These are phyloP conservation scores for Sthenelais limicola DNA, from an alignment of 2,888 invertebrate genomes.

Conservation along the genomic window DNA sequence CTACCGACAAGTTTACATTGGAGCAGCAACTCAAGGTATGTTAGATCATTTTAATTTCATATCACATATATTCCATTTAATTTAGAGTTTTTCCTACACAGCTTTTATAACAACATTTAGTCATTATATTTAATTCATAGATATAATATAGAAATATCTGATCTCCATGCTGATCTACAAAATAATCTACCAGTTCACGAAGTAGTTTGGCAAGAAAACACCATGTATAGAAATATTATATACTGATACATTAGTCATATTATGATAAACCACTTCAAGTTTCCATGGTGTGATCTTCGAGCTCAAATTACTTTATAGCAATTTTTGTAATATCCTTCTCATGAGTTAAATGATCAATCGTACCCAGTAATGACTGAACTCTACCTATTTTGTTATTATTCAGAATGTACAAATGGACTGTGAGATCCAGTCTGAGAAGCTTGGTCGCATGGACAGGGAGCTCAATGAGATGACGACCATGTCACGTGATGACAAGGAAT, in stretches of 20 bases:
- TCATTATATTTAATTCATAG: not conserved
- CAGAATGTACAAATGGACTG: constrained; percentile 90
- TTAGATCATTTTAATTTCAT: too few species aligned
- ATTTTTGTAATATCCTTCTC: too few species aligned
- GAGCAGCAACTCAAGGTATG: constrained; percentile 81
- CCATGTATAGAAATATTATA: not conserved
- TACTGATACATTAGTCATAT: not conserved
- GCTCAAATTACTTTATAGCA: too few species aligned
- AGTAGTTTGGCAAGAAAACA: not conserved
- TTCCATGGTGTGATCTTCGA: too few species aligned
- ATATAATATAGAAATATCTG: not conserved
- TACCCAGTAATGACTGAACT: too few species aligned
- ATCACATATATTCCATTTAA: too few species aligned
- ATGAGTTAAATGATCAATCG: too few species aligned
- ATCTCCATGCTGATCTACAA: not conserved
- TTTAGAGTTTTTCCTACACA: too few species aligned
- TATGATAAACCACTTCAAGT: too few species aligned
- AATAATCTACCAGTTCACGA: too few species aligned
- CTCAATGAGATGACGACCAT: constrained; percentile 85
- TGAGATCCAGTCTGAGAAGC: constrained; percentile 90
- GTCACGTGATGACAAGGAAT: constrained; percentile 52
- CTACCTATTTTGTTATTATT: too few species aligned
- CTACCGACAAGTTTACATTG: constrained; percentile 88
- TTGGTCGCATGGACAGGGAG: constrained; percentile 84
- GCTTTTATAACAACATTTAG: not conserved